These are phyloP conservation scores for Raphicerus campestris DNA, from an alignment of 2,113 vertebrate species.

Conservation along the genomic window DNA sequence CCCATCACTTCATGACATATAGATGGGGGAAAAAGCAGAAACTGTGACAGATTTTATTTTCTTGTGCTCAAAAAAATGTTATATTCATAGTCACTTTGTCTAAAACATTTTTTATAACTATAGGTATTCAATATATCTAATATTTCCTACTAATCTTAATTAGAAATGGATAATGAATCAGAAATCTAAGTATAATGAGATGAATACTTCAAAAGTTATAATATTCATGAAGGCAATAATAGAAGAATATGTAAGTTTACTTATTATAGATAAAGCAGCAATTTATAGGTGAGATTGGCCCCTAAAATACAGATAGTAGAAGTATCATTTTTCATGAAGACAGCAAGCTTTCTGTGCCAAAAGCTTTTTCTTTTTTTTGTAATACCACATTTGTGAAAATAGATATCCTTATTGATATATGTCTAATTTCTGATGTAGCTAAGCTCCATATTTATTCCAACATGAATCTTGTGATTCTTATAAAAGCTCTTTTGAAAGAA, in stretches of 20 bases:
- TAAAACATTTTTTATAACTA: not conserved
- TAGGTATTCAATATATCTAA: not conserved
- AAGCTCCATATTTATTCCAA: not conserved
- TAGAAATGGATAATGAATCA: not conserved
- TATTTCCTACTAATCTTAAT: not conserved
- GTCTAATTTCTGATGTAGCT: not conserved
- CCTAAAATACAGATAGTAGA: conserved; percentile 18
- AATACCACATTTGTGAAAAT: not conserved
- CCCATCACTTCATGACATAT: not conserved
- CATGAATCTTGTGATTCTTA: not conserved
- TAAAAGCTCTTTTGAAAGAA: not conserved
- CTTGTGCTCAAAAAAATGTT: not conserved
- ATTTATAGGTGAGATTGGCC: conserved; percentile 1
- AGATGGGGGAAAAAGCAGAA: not conserved
- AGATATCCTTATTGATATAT: not conserved
- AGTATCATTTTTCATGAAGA: not conserved
- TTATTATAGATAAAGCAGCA: conserved; percentile 46
- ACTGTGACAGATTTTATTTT: not conserved
- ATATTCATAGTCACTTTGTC: not conserved
- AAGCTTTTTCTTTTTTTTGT: not conserved
- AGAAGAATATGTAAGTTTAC: conserved; percentile 57
- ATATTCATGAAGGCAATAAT: not conserved
- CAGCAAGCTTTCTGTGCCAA: not conserved
- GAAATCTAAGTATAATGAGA: not conserved
- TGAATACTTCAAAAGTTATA: not conserved